Conservation (phyloP, 2,888 invertebrate species). For the Zaprionus obscuricornis region DNA sequence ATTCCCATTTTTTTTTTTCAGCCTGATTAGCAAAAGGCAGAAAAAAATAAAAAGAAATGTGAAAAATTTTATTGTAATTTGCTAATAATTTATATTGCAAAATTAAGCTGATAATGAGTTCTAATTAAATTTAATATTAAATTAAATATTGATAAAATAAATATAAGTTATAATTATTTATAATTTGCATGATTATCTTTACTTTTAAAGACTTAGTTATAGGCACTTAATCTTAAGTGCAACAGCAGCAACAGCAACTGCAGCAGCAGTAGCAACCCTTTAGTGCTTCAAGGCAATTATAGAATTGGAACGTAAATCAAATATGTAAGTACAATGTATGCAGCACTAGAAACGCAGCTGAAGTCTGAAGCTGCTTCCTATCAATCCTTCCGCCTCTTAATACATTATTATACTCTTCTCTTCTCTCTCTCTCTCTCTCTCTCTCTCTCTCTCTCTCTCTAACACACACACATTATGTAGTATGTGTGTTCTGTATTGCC, state of each 20-base stretch:
- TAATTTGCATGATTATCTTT: too few species aligned
- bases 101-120: too few species aligned
- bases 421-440: not conserved
- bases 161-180: too few species aligned
- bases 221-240: not conserved
- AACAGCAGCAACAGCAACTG: not conserved
- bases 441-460: not conserved
- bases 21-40: slow-evolving; percentile 35
- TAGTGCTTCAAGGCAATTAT: slow-evolving; percentile 49
- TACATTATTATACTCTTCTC: too few species aligned
- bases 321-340: slow-evolving; percentile 45
- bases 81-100: too few species aligned
- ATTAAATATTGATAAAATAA: too few species aligned
- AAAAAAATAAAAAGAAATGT: too few species aligned
- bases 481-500: slow-evolving; percentile 27
- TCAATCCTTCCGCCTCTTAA: slow-evolving; percentile 15
- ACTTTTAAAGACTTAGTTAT: too few species aligned
- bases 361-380: slow-evolving; percentile 32
- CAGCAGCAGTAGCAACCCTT: not conserved
- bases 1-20: too few species aligned
- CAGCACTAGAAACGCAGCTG: slow-evolving; percentile 23
- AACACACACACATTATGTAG: not conserved
- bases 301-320: slow-evolving; percentile 58
- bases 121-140: too few species aligned
- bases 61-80: too few species aligned